These are phyloP conservation scores for Lemur catta DNA, from an alignment of 2,797 vertebrate species.

Conservation along the genomic window DNA sequence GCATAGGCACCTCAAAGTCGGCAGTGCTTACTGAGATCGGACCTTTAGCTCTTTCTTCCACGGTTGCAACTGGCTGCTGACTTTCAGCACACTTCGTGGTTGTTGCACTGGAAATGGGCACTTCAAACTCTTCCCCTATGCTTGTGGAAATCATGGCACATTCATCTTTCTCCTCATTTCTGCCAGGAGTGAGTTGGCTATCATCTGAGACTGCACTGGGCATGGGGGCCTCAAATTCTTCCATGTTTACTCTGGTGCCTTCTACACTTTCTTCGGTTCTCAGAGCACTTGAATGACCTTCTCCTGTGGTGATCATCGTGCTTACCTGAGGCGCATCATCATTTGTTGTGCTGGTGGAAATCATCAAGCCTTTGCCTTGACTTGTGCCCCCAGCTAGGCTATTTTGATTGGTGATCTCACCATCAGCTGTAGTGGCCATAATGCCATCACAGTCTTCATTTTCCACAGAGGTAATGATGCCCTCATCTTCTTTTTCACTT, in stretches of 20 bases:
- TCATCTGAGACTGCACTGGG: constrained; percentile 80
- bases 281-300: constrained; percentile 15
- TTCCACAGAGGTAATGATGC: constrained; percentile 67
- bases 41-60: constrained; percentile 61
- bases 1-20: constrained; percentile 78
- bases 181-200: constrained; percentile 4
- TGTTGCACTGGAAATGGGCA: constrained; percentile 81
- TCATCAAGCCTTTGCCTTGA: constrained; percentile 71
- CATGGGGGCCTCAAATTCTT: constrained; percentile 82
- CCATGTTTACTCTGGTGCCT: not conserved
- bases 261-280: constrained; percentile 45
- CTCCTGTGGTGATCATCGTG: constrained; percentile 13
- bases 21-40: constrained; percentile 39
- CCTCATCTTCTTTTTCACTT: constrained; percentile 60
- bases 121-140: constrained; percentile 83
- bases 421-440: constrained; percentile 56
- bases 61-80: constrained; percentile 42
- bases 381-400: constrained; percentile 16
- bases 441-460: constrained; percentile 67
- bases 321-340: constrained; percentile 12
- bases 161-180: constrained; percentile 82
- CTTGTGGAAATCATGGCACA: constrained; percentile 85
- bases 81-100: not conserved
- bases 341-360: constrained; percentile 82
- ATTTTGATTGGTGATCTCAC: constrained; percentile 12